Evolutionary conservation across 92 coral and sea anemone species (phyloP).

Genomic region (Siderastrea radians): DNA sequence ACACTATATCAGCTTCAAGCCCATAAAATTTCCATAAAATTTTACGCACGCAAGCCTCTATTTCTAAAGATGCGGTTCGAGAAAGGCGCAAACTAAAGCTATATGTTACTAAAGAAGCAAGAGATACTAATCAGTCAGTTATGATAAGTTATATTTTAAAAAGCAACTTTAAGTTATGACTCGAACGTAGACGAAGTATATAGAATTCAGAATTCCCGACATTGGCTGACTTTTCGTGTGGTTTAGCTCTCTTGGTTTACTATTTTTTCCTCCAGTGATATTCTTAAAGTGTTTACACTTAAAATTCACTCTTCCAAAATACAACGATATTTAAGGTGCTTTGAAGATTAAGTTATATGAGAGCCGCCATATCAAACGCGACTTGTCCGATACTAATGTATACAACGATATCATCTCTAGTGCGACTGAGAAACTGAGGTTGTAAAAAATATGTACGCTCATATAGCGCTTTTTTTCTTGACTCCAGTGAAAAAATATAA

Average conservation of each 20-base stretch:
- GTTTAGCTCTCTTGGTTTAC: neutral
- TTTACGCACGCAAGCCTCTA: conserved; percentile 48
- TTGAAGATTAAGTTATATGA: conserved; percentile 23
- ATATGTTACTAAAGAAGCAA: neutral
- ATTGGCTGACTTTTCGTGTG: neutral
- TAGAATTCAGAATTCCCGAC: conserved; percentile 1
- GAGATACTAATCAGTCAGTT: neutral
- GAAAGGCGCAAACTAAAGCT: conserved; percentile 9
- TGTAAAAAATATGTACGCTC: neutral
- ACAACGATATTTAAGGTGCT: conserved; percentile 11
- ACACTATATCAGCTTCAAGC: conserved; percentile 2
- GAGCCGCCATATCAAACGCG: conserved; percentile 1
- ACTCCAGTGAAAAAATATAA: neutral
- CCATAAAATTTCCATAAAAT: conserved; percentile 50
- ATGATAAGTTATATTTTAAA: conserved; percentile 8
- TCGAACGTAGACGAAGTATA: neutral
- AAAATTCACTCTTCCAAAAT: conserved; percentile 19
- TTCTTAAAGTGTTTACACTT: neutral
- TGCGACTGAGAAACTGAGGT: neutral
- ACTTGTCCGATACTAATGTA: conserved; percentile 5
- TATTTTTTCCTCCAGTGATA: conserved; percentile 8
- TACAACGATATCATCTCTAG: neutral
- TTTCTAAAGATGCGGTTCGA: neutral
- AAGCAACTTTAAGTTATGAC: neutral
- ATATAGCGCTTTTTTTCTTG: neutral